Base-by-base conservation (phyloP, 1,140 invertebrate genomes). In the Bombus confusus region DNA sequence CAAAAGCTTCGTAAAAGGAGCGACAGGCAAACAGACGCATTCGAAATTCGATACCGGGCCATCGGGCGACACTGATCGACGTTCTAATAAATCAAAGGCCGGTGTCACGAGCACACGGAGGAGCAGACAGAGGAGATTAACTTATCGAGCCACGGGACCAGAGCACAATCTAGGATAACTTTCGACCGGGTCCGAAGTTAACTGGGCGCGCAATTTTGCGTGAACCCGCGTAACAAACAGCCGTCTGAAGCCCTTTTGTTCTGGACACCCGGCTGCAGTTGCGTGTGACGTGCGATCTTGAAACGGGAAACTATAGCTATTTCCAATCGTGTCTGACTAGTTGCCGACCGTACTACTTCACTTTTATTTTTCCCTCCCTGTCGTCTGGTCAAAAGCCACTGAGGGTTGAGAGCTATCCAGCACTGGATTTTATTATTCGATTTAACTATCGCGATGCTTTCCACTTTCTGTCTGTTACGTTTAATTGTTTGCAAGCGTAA, bases 31-130 rank as follows among this genome's bases (percentile, higher is more conserved):
- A 90, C 89, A 88, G 80, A 85, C 77, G 66, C 83, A 90, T 90
- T 88, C 88, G 89, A 90, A 90, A 90, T 90, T 90, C 88, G 89
- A 90, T 90, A 90, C 88, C 75, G 47, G 86, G 77, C 86, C 80
- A 90, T 90, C 78, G 84, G 43, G n/a, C 52, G 81, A 86, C 86
- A 80, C 85, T 91, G 88, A 92, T 90, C 91, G 92, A 90, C 90
- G 87, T 90, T 91, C 89, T 92, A 92, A 92, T 92, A 92, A 92
- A 92, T 92, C 92, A 92, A 92, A 92, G 84, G 86, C 87, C 81
- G 80, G 77, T 90, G 92, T 91, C 91, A 92, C 86, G 83, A 86
- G 80, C 91, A 92, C 84, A 85, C 91, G 85, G 91, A 92, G 87
- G 86, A 92, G 90, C 82, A 90, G 92, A 92, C 91, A 91, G 87